A percentile compares a stretch with the other conserved stretches of the same genome.
Evolutionary conservation across 2,113 vertebrate species (phyloP).

Genomic region (Caracal caracal): DNA sequence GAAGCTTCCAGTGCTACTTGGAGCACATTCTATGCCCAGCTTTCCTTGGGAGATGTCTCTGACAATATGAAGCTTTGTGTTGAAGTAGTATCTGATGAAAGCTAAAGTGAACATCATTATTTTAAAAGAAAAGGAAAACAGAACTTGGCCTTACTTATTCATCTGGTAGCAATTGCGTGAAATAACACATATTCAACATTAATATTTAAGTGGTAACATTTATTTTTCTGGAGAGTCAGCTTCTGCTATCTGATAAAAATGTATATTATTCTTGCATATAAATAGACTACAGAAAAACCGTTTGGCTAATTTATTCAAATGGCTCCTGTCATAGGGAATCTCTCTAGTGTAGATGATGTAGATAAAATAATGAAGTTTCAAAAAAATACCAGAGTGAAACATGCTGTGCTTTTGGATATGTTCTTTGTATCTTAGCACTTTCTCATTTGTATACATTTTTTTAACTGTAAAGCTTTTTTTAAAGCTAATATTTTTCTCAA

Average conservation of each 20-base stretch:
- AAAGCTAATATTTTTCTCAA: neutral
- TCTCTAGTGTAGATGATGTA: neutral
- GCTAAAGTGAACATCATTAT: neutral
- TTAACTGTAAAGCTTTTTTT: neutral
- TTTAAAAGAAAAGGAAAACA: conserved; percentile 37
- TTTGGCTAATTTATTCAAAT: conserved; percentile 1
- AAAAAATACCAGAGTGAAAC: neutral
- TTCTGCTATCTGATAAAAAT: conserved; percentile 43
- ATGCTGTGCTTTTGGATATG: conserved; percentile 1
- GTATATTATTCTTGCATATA: neutral
- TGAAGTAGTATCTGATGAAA: neutral
- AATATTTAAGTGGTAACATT: conserved; percentile 49
- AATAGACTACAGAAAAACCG: neutral
- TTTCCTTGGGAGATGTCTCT: neutral
- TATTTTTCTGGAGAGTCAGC: conserved; percentile 32
- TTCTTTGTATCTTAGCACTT: conserved; percentile 15
- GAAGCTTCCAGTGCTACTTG: neutral
- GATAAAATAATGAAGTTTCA: neutral
- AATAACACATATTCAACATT: neutral
- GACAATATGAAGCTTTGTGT: conserved; percentile 22
- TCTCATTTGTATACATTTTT: neutral
- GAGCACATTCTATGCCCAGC: neutral
- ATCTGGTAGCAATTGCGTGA: neutral
- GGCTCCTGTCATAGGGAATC: neutral
- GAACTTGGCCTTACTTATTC: neutral